Conservation (phyloP, 2,113 vertebrate species). For the Zosterops lateralis region DNA sequence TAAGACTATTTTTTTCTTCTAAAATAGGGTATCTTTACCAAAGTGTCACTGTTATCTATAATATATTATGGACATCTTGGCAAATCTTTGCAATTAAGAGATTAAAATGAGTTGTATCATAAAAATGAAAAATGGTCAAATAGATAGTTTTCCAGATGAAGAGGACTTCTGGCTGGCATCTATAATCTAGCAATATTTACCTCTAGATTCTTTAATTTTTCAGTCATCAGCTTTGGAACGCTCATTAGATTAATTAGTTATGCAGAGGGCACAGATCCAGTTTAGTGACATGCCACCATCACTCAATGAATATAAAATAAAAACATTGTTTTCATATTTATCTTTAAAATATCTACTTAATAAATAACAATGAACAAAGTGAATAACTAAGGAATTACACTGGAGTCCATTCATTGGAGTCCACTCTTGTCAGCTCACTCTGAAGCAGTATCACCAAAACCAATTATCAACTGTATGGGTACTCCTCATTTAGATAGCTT, state of each 20-base stretch:
- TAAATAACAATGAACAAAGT: constrained; percentile 19
- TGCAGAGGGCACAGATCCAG: neutral
- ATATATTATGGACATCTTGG: neutral
- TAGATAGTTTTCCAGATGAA: neutral
- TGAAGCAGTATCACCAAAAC: constrained; percentile 39
- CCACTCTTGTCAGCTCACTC: constrained; percentile 18
- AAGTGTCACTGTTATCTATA: neutral
- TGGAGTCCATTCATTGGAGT: constrained; percentile 24
- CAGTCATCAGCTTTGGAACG: neutral
- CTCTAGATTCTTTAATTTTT: neutral
- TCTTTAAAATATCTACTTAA: constrained; percentile 26
- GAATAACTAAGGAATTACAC: neutral
- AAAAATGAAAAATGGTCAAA: neutral
- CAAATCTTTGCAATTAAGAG: neutral
- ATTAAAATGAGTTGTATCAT: neutral
- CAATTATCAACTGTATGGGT: neutral
- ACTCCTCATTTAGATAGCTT: neutral
- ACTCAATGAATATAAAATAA: constrained; percentile 33
- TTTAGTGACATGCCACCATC: neutral
- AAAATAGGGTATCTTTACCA: neutral
- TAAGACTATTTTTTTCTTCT: neutral
- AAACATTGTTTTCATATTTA: neutral
- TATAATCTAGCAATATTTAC: neutral
- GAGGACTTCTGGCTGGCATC: neutral
- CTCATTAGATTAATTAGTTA: constrained; percentile 20